Evolutionary conservation across 2,113 vertebrate species (phyloP).

Genomic region (Pseudopodoces humilis): DNA sequence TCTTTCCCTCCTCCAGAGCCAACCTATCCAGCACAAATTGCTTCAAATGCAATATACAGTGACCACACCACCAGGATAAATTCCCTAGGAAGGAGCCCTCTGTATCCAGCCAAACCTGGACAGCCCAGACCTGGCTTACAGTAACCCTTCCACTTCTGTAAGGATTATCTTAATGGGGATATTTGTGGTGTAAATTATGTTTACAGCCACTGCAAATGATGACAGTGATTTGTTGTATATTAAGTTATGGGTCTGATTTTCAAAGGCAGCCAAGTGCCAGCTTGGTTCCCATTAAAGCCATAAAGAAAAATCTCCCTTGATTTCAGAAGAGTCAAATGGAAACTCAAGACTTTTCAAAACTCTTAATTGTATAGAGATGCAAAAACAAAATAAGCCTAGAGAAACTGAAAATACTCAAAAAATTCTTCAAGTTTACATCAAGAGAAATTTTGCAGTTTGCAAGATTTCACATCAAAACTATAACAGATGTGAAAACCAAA

Average conservation of each 20-base stretch:
- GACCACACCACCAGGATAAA: not conserved
- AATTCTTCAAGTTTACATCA: not conserved
- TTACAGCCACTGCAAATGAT: not conserved
- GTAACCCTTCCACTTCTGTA: not conserved
- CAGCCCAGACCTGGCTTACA: not conserved
- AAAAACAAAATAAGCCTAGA: not conserved
- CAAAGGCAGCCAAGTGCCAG: not conserved
- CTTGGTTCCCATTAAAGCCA: not conserved
- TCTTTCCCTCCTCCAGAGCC: not conserved
- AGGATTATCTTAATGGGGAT: not conserved
- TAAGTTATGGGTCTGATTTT: not conserved
- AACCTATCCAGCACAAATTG: not conserved
- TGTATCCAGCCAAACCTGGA: not conserved
- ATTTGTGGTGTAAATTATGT: not conserved
- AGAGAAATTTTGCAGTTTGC: not conserved
- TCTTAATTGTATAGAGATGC: not conserved
- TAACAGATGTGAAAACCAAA: not conserved
- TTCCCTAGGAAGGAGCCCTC: no score
- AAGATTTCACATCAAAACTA: not conserved
- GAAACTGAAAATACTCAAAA: not conserved
- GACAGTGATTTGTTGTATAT: not conserved
- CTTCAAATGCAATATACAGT: not conserved
- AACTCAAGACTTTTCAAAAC: not conserved
- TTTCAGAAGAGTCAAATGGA: not conserved
- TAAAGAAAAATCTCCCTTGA: not conserved